Evolutionary conservation across 2,888 invertebrate genomes (phyloP), one percentile per base, ranked within the genome.

Genomic region (Chrysina gloriosa): DNA sequence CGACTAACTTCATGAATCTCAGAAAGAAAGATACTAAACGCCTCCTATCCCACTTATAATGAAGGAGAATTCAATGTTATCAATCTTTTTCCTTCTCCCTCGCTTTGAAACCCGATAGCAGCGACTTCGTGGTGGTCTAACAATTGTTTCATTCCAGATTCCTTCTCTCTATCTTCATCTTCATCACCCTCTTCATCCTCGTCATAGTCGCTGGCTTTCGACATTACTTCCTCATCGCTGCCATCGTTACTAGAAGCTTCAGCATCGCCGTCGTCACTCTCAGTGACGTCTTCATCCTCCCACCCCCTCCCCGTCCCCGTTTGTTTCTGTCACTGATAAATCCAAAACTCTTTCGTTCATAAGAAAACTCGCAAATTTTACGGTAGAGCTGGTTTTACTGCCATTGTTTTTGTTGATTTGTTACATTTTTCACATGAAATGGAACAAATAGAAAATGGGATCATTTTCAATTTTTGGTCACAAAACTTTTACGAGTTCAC

Each of bases 11-110:
- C n/a, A n/a, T n/a, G n/a, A n/a, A n/a, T n/a, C n/a, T n/a, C n/a
- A n/a, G n/a, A n/a, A n/a, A n/a, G n/a, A n/a, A n/a, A n/a, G n/a
- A n/a, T n/a, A n/a, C n/a, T n/a, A n/a, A n/a, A n/a, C n/a, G n/a
- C n/a, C n/a, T n/a, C n/a, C n/a, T n/a, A n/a, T n/a, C n/a, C n/a
- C n/a, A n/a, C n/a, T n/a, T n/a, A n/a, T n/a, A n/a, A n/a, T n/a
- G n/a, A n/a, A n/a, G n/a, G n/a, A n/a, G n/a, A n/a, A n/a, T n/a
- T 89, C 89, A 80, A 87, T 85, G 74, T 88, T 87, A 75, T 86
- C 86, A 78, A 84, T 84, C 78, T 78, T 79, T 75, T 75, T 71
- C 74, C 74, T 70, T 79, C 79, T 79, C 80, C 79, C 74, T 78
- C 80, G 56, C 73, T 73, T 74, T 78, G 75, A 61, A 69, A 68